phyloP scores from a whole-genome alignment of 2,113 vertebrate genomes.

The Galbula dea region DNA sequence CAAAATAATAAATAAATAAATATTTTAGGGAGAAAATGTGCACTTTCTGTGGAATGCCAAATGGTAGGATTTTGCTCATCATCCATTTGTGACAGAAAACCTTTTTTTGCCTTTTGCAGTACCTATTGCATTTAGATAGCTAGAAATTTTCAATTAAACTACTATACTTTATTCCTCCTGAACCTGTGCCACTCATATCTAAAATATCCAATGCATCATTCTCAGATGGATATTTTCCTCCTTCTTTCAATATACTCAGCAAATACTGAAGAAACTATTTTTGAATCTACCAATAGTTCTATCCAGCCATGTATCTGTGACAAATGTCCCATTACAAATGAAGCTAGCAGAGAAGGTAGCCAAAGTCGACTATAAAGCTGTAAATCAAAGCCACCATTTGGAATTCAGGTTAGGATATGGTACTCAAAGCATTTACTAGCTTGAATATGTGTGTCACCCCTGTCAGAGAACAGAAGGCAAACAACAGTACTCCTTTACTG shows the following conservation, averaged over 20 bases:
- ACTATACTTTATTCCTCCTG: not conserved
- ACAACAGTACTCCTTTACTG: not conserved
- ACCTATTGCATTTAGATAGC: not conserved
- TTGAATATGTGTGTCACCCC: fast-evolving
- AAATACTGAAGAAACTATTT: not conserved
- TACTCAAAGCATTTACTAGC: not conserved
- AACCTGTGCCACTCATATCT: not conserved
- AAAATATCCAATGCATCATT: not conserved
- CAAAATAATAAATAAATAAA: not conserved
- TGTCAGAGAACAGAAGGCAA: not conserved
- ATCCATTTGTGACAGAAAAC: not conserved
- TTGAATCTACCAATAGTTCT: not conserved
- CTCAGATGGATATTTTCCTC: not conserved
- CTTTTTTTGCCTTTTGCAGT: not conserved
- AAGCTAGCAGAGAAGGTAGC: not conserved
- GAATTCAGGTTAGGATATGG: not conserved
- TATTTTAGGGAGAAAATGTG: not conserved
- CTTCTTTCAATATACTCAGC: not conserved
- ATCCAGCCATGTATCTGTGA: not conserved
- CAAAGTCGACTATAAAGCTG: not conserved
- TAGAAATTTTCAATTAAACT: not conserved
- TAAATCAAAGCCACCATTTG: not conserved
- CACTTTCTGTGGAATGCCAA: not conserved
- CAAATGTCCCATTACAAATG: not conserved
- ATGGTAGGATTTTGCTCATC: not conserved